Conservation (phyloP, 2,888 invertebrate species). For the Cephus rjabovi region DNA sequence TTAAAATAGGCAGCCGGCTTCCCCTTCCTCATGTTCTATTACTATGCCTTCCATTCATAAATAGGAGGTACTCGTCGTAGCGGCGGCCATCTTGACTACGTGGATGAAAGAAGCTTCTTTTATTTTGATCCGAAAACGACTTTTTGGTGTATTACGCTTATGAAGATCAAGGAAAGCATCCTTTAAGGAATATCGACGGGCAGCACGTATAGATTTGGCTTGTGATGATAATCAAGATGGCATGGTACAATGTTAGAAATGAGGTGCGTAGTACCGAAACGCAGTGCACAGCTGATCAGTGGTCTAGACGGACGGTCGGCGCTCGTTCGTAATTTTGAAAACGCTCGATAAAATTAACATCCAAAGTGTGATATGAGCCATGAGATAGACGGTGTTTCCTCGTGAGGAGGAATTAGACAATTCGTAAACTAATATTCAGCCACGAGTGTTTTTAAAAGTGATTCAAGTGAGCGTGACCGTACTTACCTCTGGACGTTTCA, state of each 20-base stretch:
- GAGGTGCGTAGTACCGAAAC: constrained; percentile 12
- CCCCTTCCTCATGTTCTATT: constrained; percentile 27
- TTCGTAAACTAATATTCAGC: not conserved
- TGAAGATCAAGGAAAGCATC: not conserved
- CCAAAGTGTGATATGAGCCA: not conserved
- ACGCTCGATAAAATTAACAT: constrained; percentile 1
- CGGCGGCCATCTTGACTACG: constrained; percentile 51
- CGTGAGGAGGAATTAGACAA: not conserved
- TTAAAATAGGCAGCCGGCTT: constrained; percentile 42
- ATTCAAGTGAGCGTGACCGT: constrained; percentile 27
- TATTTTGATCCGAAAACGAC: not conserved
- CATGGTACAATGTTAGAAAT: not conserved
- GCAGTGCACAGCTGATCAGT: constrained; percentile 61
- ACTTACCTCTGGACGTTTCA: constrained; percentile 45
- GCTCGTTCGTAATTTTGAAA: constrained; percentile 34
- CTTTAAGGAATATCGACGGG: not conserved
- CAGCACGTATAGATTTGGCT: not conserved
- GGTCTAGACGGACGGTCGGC: constrained; percentile 50
- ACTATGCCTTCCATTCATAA: constrained; percentile 54
- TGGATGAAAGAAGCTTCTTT: constrained; percentile 23
- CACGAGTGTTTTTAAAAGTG: constrained; percentile 21
- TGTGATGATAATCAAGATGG: not conserved
- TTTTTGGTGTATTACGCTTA: not conserved
- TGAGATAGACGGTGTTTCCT: not conserved
- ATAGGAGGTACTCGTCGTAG: constrained; percentile 42